phyloP scores from a whole-genome alignment of 2,888 invertebrate species.

The Cephus runcator region DNA sequence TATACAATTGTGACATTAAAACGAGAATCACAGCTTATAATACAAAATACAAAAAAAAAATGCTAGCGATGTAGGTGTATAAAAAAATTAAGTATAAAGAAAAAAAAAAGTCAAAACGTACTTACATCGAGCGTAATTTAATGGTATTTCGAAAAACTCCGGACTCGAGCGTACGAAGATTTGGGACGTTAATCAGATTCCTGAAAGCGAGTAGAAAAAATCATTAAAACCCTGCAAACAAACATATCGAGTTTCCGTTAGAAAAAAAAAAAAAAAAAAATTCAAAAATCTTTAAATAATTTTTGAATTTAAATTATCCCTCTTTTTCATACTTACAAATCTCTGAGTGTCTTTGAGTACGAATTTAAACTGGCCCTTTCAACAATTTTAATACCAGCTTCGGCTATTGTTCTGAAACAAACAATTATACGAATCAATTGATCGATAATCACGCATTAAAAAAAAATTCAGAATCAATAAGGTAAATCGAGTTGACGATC shows the following conservation, averaged over 20 bases:
- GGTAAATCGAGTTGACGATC: no score
- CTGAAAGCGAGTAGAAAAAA: conserved; percentile 41
- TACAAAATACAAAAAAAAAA: no score
- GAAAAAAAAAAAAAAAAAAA: no score
- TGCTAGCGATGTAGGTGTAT: no score
- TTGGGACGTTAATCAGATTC: conserved; percentile 56
- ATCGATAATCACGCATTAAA: no score
- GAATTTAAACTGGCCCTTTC: conserved; percentile 56
- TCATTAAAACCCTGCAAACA: conserved; percentile 6
- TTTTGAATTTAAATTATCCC: no score
- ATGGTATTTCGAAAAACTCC: conserved; percentile 55
- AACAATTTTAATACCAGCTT: conserved; percentile 60
- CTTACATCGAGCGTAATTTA: conserved; percentile 60
- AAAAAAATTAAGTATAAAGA: no score
- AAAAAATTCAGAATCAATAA: no score
- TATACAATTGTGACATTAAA: no score
- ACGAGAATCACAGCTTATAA: no score
- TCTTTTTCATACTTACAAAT: conserved; percentile 55
- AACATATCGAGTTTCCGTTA: background rate
- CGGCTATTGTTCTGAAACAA: conserved; percentile 58
- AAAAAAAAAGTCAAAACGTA: background rate
- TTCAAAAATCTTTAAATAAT: background rate
- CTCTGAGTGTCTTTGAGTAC: conserved; percentile 53
- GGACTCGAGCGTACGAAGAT: conserved; percentile 60
- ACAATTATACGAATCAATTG: no score